Evolutionary conservation across 92 coral and sea anemone species (phyloP).

Genomic region (Palythoa heliodiscus): DNA sequence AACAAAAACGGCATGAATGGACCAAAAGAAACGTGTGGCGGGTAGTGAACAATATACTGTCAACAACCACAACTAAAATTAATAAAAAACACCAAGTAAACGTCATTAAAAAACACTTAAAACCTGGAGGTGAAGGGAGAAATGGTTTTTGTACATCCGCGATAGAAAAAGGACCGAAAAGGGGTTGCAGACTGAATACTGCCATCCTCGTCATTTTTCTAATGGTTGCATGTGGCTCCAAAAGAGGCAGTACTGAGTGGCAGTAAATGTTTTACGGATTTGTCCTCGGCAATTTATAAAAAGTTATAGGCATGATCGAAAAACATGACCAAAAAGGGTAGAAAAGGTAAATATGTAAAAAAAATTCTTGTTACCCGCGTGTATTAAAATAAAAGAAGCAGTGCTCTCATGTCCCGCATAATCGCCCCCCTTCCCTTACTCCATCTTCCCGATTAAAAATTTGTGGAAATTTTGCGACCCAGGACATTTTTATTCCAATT

Average conservation of each 20-base stretch:
- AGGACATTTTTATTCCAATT: background rate
- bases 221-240: slow-evolving; percentile 15
- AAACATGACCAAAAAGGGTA: slow-evolving; percentile 1
- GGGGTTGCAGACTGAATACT: slow-evolving; percentile 22
- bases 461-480: background rate
- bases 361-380: slow-evolving; percentile 21
- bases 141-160: slow-evolving; percentile 14
- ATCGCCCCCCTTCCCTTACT: background rate
- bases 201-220: slow-evolving; percentile 24
- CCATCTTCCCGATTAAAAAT: background rate
- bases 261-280: slow-evolving; percentile 16
- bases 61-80: slow-evolving; percentile 29
- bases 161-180: slow-evolving; percentile 31
- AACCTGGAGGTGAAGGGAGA: slow-evolving; percentile 32
- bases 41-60: slow-evolving; percentile 2
- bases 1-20: slow-evolving; percentile 25
- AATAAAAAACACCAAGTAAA: slow-evolving; percentile 22
- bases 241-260: background rate
- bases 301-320: slow-evolving; percentile 7
- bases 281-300: slow-evolving; percentile 22
- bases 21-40: slow-evolving; percentile 17
- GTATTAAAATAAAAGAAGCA: background rate
- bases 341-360: background rate
- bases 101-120: slow-evolving; percentile 7
- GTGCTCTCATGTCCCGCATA: background rate